Evolutionary conservation across 2,113 vertebrate genomes (phyloP).

Genomic region (Microtus ochrogaster): DNA sequence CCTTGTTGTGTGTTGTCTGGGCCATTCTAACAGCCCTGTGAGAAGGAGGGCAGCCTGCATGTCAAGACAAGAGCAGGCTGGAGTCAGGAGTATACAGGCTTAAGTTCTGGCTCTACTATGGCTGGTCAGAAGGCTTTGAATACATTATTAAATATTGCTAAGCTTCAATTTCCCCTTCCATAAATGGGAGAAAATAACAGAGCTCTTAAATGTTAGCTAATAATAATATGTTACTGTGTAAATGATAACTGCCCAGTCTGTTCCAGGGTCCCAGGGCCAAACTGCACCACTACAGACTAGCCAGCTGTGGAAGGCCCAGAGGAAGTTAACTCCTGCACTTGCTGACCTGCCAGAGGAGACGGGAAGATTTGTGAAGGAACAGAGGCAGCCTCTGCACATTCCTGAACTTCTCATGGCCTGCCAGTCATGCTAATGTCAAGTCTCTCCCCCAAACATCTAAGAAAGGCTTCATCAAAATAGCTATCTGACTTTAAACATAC

Average conservation of each 20-base stretch:
- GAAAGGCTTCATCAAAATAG: neutral
- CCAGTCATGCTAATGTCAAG: neutral
- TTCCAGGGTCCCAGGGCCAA: neutral
- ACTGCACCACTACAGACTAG: neutral
- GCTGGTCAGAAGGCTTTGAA: neutral
- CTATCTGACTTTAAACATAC: neutral
- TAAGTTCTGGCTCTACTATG: neutral
- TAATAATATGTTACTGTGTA: conserved; percentile 16
- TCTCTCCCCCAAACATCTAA: neutral
- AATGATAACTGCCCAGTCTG: neutral
- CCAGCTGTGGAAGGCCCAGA: neutral
- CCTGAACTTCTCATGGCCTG: neutral
- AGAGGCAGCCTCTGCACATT: neutral
- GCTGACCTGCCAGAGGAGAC: neutral
- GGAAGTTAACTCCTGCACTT: neutral
- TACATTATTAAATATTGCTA: neutral
- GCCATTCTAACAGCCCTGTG: neutral
- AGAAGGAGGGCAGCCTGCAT: neutral
- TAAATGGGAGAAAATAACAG: conserved; percentile 55
- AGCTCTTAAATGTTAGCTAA: conserved; percentile 45
- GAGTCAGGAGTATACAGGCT: neutral
- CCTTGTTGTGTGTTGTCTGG: rapidly evolving
- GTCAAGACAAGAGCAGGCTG: neutral
- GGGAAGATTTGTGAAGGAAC: neutral
- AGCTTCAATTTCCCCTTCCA: conserved; percentile 53